Evolutionary conservation across 1,140 invertebrate genomes (phyloP).

Genomic region (Oryctes rhinoceros): DNA sequence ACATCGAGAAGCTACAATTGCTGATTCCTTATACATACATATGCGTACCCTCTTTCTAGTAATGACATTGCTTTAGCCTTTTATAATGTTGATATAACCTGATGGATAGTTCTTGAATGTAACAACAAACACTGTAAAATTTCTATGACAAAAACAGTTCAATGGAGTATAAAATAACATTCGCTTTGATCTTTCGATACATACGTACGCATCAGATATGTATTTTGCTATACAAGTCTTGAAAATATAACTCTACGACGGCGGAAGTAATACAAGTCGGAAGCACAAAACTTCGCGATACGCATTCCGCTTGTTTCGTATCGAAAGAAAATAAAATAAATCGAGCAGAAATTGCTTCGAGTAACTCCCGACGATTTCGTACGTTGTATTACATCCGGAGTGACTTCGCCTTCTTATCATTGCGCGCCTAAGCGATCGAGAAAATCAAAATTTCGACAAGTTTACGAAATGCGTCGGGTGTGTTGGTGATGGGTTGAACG

Average conservation of each 20-base stretch:
- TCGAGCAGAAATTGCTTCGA: background rate
- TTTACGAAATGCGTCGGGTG: background rate
- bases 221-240: background rate
- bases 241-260: background rate
- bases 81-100: no score
- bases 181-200: background rate
- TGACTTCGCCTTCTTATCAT: background rate
- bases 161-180: background rate
- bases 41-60: no score
- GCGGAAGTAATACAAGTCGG: conserved; percentile 1
- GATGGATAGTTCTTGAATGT: background rate
- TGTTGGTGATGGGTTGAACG: background rate
- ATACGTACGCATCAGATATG: background rate
- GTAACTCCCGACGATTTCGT: background rate
- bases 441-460: background rate
- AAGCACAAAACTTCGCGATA: background rate
- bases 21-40: no score
- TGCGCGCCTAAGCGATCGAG: background rate
- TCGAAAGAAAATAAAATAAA: background rate
- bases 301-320: background rate
- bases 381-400: background rate
- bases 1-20: no score
- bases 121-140: background rate
- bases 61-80: no score
- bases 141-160: background rate